phyloP scores from a whole-genome alignment of 2,888 invertebrate species.

The Apamea monoglypha region DNA sequence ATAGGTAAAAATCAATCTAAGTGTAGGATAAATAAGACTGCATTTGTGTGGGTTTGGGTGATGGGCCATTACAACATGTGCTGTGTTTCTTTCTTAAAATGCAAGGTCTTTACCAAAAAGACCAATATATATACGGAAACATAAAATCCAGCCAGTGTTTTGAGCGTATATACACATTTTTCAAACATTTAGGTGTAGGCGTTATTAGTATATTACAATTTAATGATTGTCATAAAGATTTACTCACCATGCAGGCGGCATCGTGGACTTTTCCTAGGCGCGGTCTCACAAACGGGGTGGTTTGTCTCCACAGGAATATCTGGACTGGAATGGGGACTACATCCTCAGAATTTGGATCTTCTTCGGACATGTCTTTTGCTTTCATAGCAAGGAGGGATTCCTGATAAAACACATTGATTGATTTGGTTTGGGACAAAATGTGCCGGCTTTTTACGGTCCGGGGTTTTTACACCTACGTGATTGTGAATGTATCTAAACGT shows the following conservation, averaged over 20 bases:
- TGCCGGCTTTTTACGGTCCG: too few species aligned
- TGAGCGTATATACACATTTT: conserved; percentile 55
- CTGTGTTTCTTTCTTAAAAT: background rate
- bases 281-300: conserved; percentile 98
- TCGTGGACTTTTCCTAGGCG: conserved; percentile 99
- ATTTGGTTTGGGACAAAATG: conserved; percentile 9
- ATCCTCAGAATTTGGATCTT: conserved; percentile 93
- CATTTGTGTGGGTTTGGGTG: background rate
- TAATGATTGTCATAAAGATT: background rate
- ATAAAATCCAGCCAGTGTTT: conserved; percentile 44
- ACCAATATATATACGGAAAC: background rate
- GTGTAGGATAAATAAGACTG: background rate
- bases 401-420: conserved; percentile 35
- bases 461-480: background rate
- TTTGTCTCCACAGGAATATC: conserved; percentile 99
- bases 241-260: conserved; percentile 98
- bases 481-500: background rate
- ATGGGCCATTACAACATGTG: background rate
- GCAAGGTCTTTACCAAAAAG: background rate
- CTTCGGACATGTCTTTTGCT: conserved; percentile 83
- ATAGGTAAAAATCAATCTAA: background rate
- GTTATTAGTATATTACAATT: conserved; percentile 25
- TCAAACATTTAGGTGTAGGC: conserved; percentile 48
- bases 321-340: conserved; percentile 98
- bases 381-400: conserved; percentile 68